Conservation (phyloP, 1,140 invertebrate species). For the Micrasema minimum region DNA sequence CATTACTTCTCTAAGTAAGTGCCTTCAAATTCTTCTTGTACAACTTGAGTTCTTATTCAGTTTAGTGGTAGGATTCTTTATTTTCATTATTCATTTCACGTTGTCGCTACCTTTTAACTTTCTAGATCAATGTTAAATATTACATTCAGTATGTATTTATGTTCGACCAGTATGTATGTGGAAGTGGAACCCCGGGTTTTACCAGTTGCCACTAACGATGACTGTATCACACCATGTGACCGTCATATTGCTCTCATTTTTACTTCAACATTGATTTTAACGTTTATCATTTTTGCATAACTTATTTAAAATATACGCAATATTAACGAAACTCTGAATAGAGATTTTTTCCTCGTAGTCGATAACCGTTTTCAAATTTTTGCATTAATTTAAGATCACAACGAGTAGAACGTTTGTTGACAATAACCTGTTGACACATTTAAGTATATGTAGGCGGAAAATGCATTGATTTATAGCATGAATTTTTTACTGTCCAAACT, state of each 20-base stretch:
- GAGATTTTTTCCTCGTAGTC: no score
- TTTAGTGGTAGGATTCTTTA: neutral
- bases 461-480: no score
- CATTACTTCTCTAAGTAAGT: conserved; percentile 2
- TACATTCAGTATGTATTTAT: neutral
- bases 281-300: neutral
- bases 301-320: neutral
- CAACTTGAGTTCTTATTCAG: no score
- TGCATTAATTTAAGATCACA: no score
- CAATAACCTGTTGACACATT: no score
- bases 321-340: no score
- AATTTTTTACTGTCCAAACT: no score
- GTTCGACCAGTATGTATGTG: neutral
- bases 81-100: conserved; percentile 3
- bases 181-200: neutral
- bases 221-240: neutral
- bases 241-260: neutral
- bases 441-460: no score
- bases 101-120: neutral
- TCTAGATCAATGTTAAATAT: conserved; percentile 17
- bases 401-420: no score
- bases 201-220: neutral
- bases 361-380: no score
- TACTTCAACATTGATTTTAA: neutral
- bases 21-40: neutral